phyloP scores from a whole-genome alignment of 1,140 invertebrate genomes.

The Riptortus pedestris region DNA sequence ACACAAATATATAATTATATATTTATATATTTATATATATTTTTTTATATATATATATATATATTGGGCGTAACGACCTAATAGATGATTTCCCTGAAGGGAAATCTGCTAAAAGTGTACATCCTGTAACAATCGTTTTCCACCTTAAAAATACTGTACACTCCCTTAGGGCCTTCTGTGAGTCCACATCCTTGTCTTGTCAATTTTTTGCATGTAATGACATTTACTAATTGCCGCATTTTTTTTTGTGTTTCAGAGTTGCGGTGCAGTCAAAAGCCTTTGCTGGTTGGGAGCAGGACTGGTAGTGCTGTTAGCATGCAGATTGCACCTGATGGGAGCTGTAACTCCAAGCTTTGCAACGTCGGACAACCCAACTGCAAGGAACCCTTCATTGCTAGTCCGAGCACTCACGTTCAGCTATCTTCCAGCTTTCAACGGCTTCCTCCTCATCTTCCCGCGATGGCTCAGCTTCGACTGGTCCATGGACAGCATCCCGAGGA shows the following conservation, averaged over 20 bases:
- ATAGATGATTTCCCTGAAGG: no score
- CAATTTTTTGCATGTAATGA: no score
- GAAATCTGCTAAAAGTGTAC: no score
- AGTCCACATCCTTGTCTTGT: no score
- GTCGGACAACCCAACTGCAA: slow-evolving; percentile 82
- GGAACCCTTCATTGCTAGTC: slow-evolving; percentile 55
- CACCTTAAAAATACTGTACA: no score
- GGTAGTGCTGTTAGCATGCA: slow-evolving; percentile 46
- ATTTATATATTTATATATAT: no score
- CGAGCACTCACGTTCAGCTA: slow-evolving; percentile 76
- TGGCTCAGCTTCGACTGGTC: slow-evolving; percentile 90
- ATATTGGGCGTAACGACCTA: no score
- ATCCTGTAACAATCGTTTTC: no score
- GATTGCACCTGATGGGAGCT: slow-evolving; percentile 51
- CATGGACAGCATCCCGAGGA: slow-evolving; percentile 80
- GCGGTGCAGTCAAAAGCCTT: slow-evolving; percentile 48
- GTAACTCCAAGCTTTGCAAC: slow-evolving; percentile 67
- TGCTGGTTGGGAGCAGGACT: slow-evolving; percentile 47
- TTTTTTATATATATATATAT: no score
- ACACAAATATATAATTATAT: no score
- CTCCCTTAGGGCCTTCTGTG: no score
- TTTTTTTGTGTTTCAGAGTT: slow-evolving; percentile 46
- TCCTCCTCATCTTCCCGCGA: slow-evolving; percentile 68
- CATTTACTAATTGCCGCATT: no score
- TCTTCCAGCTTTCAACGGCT: slow-evolving; percentile 75